phyloP scores from a whole-genome alignment of 2,113 vertebrate species.

The Perccottus glenii region DNA sequence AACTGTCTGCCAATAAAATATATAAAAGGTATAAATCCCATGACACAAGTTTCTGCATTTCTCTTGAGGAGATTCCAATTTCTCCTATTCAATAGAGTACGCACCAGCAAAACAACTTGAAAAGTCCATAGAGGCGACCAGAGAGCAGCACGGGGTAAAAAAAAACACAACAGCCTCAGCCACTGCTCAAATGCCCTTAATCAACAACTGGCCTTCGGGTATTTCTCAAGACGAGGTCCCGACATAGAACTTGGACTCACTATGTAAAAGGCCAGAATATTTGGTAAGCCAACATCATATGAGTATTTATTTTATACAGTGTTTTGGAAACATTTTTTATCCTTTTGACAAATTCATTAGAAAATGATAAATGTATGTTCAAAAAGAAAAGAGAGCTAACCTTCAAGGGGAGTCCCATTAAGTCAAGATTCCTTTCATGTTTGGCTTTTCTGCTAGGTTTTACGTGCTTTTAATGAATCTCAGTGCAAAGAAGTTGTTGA shows the following conservation, averaged over 20 bases:
- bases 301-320: too few species aligned
- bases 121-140: slow-evolving; percentile 51
- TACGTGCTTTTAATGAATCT: too few species aligned
- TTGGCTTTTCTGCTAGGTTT: too few species aligned
- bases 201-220: slow-evolving; percentile 52
- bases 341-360: too few species aligned
- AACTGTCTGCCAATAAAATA: slow-evolving; percentile 13
- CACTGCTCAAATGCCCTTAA: slow-evolving; percentile 45
- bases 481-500: too few species aligned
- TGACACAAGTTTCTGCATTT: slow-evolving; percentile 24
- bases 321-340: too few species aligned
- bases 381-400: too few species aligned
- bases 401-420: too few species aligned
- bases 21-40: slow-evolving; percentile 13
- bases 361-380: too few species aligned
- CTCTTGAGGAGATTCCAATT: slow-evolving; percentile 25
- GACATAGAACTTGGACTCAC: not conserved
- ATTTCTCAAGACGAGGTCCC: slow-evolving; percentile 34
- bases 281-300: too few species aligned
- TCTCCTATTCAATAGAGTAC: slow-evolving; percentile 34
- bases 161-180: slow-evolving; percentile 29
- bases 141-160: slow-evolving; percentile 46
- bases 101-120: slow-evolving; percentile 49
- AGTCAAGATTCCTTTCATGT: too few species aligned
- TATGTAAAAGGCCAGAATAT: too few species aligned